Evolutionary conservation across 2,797 vertebrate species (phyloP).

Genomic region (Channa striata): DNA sequence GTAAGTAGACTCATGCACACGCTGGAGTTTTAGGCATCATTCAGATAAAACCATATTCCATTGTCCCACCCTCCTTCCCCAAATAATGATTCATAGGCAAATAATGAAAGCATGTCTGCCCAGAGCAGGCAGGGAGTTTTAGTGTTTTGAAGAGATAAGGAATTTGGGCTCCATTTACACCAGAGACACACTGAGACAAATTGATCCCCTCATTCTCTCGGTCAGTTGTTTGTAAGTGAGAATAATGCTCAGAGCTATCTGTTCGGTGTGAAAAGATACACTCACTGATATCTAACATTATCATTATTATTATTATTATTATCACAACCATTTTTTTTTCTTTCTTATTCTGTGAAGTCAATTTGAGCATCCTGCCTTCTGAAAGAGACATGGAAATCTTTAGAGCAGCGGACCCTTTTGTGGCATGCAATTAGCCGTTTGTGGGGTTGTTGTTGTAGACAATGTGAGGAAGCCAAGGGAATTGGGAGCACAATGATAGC

Average conservation of each 20-base stretch:
- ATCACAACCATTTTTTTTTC: constrained; percentile 21
- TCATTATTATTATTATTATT: constrained; percentile 50
- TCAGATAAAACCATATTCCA: constrained; percentile 76
- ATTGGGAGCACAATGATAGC: constrained; percentile 63
- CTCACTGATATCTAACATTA: constrained; percentile 57
- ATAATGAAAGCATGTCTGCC: constrained; percentile 73
- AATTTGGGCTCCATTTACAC: constrained; percentile 70
- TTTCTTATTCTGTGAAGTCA: constrained; percentile 23
- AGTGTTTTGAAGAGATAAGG: constrained; percentile 82
- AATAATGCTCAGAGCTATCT: constrained; percentile 58
- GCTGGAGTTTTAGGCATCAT: constrained; percentile 70
- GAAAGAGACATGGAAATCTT: constrained; percentile 47
- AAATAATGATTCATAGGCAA: constrained; percentile 73
- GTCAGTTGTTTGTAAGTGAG: constrained; percentile 74
- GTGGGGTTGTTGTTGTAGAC: constrained; percentile 55
- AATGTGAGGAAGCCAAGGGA: constrained; percentile 49
- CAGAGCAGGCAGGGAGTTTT: constrained; percentile 70
- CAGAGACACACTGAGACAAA: constrained; percentile 74
- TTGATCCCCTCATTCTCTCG: constrained; percentile 75
- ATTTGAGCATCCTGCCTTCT: constrained; percentile 42
- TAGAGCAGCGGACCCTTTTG: constrained; percentile 29
- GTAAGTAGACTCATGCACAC: constrained; percentile 2
- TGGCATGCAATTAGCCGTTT: constrained; percentile 66
- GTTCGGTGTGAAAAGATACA: constrained; percentile 64
- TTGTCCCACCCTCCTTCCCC: constrained; percentile 35